These are phyloP conservation scores for Datnioides undecimradiatus DNA, from an alignment of 2,113 vertebrate species.

Conservation along the genomic window DNA sequence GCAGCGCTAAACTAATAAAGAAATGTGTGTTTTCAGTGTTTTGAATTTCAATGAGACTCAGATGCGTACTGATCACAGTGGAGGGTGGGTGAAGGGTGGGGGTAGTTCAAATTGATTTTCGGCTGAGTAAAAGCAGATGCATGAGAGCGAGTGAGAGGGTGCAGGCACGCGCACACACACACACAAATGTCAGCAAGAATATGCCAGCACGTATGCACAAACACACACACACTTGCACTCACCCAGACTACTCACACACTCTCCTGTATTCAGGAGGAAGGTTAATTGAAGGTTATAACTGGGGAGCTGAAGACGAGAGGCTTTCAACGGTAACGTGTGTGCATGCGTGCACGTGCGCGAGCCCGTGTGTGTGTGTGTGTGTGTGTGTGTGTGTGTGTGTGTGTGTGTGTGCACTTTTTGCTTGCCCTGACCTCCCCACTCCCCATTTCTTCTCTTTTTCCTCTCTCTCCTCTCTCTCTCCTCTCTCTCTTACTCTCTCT, in stretches of 20 bases:
- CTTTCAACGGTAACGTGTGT: conserved; percentile 52
- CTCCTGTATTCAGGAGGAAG: conserved; percentile 76
- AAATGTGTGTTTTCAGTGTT: conserved; percentile 70
- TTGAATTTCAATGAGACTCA: conserved; percentile 73
- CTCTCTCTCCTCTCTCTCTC: too few relatives aligned
- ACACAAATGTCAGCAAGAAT: conserved; percentile 42
- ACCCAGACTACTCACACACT: conserved; percentile 58
- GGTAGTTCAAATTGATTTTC: conserved; percentile 74
- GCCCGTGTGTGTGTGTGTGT: conserved; percentile 47
- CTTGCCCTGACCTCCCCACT: conserved; percentile 61
- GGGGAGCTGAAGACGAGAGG: conserved; percentile 67
- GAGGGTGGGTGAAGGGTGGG: conserved; percentile 11
- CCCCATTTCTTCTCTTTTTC: conserved; percentile 30
- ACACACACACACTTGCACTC: conserved; percentile 56
- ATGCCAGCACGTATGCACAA: conserved; percentile 51
- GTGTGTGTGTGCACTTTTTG: conserved; percentile 47
- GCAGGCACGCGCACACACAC: not conserved
- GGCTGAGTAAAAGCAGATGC: conserved; percentile 73
- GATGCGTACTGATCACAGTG: conserved; percentile 39
- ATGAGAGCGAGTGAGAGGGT: conserved; percentile 36
- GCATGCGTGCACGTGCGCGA: conserved; percentile 36
- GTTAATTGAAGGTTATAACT: conserved; percentile 84
- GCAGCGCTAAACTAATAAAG: conserved; percentile 66
- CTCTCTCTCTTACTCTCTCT: conserved; percentile 16
- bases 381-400: conserved; percentile 38